Evolutionary conservation across 1,140 invertebrate species (phyloP), one percentile per base, ranked within the genome.

Genomic region (Thaumatotibia leucotreta): DNA sequence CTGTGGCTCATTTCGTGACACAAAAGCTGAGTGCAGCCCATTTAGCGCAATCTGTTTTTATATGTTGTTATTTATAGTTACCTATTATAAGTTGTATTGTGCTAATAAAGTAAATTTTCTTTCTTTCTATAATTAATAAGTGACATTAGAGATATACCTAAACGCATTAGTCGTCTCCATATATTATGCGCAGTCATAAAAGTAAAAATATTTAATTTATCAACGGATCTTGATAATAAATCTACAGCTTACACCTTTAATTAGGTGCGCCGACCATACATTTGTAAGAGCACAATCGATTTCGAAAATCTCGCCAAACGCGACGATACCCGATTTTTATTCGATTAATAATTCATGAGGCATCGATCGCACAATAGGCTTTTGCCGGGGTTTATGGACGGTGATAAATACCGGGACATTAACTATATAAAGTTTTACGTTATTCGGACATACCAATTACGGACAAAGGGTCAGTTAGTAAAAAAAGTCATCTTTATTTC

Each of bases 261-360:
- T 81, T 76, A 75, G 63, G 71, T 70, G 76, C 75, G 67, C 73
- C 64, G 70, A 49, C 64, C 77, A 64, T 76, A 79, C 70, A 71
- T 68, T 74, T 73, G 73, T 77, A 72, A 76, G 69, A 74, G 74
- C 63, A 68, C 68, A 74, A 80, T 85, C 77, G 72, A 74, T 77
- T 84, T 80, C 74, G 79, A 75, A 84, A 85, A 86, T 85, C 83
- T 79, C 72, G 70, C 79, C 76, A 82, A 84, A 86, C 77, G 70
- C 68, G 73, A 73, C 73, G 77, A 83, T 84, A 81, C 81, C 76
- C 69, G 74, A 82, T 83, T 79, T 70, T 64, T 69, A 74, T 66
- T 67, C 67, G 58, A 82, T 86, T 76, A 84, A 87, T 87, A 72
- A 87, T 88, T 83, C 82, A 88, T 86, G 69, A 79, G 70, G 23